phyloP scores from a whole-genome alignment of 1,140 invertebrate genomes.

The Apis dorsata region DNA sequence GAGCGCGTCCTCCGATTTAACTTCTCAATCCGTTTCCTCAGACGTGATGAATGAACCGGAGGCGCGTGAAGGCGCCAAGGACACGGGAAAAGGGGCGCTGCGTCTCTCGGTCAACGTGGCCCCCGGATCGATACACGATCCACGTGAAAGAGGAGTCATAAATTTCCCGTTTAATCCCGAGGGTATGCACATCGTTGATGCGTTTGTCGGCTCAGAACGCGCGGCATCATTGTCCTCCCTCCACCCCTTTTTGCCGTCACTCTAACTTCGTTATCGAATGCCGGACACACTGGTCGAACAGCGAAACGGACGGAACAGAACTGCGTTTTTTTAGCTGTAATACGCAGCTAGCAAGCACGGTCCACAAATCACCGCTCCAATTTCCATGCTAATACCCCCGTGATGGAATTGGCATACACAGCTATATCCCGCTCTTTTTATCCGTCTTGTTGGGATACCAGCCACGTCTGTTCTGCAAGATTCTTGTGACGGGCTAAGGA shows the following conservation, averaged over 20 bases:
- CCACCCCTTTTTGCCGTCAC: conserved; percentile 12
- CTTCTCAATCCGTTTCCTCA: too few relatives aligned
- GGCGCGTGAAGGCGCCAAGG: not conserved
- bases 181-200: conserved; percentile 63
- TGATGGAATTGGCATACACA: conserved; percentile 72
- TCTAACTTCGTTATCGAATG: conserved; percentile 59
- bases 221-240: conserved; percentile 38
- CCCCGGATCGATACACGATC: conserved; percentile 63
- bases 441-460: not conserved
- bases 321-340: conserved; percentile 42
- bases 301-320: not conserved
- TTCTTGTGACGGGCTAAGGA: too few relatives aligned
- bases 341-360: conserved; percentile 20
- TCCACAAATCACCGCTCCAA: conserved; percentile 72
- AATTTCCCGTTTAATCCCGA: conserved; percentile 67
- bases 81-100: not conserved
- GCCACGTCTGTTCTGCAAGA: too few relatives aligned
- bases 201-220: conserved; percentile 58
- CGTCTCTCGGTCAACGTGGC: conserved; percentile 22
- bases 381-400: conserved; percentile 74
- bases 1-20: too few relatives aligned
- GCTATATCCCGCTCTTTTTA: conserved; percentile 59
- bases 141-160: conserved; percentile 62
- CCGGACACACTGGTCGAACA: not conserved
- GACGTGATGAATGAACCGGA: not conserved